These are phyloP conservation scores for Rotaria magnacalcarata DNA, from an alignment of 2,888 invertebrate genomes.

Conservation along the genomic window DNA sequence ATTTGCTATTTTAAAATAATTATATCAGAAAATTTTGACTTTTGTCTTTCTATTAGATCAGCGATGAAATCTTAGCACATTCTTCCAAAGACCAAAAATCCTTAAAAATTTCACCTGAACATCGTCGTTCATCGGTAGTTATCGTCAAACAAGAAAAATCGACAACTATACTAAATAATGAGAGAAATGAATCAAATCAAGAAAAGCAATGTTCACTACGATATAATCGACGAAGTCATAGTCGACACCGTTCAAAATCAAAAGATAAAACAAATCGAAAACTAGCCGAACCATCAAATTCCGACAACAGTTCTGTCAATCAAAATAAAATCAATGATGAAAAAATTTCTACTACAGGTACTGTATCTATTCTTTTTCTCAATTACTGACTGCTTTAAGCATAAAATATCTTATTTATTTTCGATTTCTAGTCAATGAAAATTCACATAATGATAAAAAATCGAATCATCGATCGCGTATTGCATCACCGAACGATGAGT, in stretches of 20 bases:
- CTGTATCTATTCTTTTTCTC: too few species aligned
- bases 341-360: not conserved
- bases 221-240: not conserved
- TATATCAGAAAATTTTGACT: too few species aligned
- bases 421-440: not conserved
- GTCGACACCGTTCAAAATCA: not conserved
- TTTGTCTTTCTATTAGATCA: not conserved
- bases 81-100: not conserved
- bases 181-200: not conserved
- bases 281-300: not conserved
- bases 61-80: not conserved
- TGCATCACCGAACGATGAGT: not conserved
- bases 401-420: not conserved
- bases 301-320: not conserved
- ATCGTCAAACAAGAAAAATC: not conserved
- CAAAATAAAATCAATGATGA: not conserved
- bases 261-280: not conserved
- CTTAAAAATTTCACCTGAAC: not conserved
- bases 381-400: too few species aligned
- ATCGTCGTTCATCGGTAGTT: not conserved
- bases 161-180: not conserved
- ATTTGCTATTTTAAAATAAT: not conserved
- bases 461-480: not conserved
- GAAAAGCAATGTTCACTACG: not conserved
- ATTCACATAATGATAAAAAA: not conserved